A percentile compares a stretch with the other conserved stretches of the same genome.
phyloP scores from a whole-genome alignment of 2,888 invertebrate species.

The Thymelicus acteon region DNA sequence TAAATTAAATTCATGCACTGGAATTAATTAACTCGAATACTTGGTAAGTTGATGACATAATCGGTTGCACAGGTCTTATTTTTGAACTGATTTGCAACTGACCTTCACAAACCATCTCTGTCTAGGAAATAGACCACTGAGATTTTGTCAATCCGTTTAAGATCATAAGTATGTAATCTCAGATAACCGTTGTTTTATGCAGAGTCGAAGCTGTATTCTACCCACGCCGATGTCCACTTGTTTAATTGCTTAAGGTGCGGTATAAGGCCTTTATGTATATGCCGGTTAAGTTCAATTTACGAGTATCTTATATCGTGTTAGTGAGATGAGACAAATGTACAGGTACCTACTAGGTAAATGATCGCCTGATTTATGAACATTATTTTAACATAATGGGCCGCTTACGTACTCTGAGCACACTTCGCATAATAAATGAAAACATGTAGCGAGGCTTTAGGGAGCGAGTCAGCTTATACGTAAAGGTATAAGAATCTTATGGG shows the following conservation, averaged over 20 bases:
- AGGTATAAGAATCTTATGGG: not conserved
- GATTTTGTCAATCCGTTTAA: constrained; percentile 20
- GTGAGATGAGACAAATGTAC: constrained; percentile 16
- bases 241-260: constrained; percentile 46
- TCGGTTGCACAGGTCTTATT: not conserved
- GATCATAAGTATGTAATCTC: constrained; percentile 24
- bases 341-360: constrained; percentile 63
- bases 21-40: not conserved
- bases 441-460: too few relatives aligned
- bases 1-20: not conserved
- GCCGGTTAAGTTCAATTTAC: not conserved
- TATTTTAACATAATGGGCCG: constrained; percentile 62
- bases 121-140: constrained; percentile 16
- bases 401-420: constrained; percentile 40
- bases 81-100: constrained; percentile 15
- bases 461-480: not conserved
- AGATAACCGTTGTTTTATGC: constrained; percentile 54
- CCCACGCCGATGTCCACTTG: constrained; percentile 52
- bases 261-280: not conserved
- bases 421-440: constrained; percentile 43
- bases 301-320: not conserved
- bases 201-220: constrained; percentile 55
- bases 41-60: not conserved
- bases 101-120: constrained; percentile 30
- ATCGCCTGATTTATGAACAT: constrained; percentile 60